Base-by-base conservation (phyloP, 37 sponge, comb jelly and placozoan genomes). In the Eunapius fragilis region DNA sequence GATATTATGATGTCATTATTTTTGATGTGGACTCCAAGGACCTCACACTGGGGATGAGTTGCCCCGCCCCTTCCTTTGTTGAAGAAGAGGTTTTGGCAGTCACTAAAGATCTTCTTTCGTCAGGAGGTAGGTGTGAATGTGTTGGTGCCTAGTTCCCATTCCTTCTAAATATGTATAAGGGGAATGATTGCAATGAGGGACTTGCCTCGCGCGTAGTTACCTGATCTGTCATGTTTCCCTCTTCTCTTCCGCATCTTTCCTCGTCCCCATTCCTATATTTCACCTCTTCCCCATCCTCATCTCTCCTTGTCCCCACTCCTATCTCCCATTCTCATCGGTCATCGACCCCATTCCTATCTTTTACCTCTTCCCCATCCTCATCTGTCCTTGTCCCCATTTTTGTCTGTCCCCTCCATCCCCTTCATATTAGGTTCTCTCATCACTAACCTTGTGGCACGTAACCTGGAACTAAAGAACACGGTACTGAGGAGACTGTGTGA, bases 1-100 rank as follows among this genome's bases (percentile, higher is more conserved):
- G 68, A 33, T 68, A 41, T 31, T 96, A 84, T 45, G 86, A 88
- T 82, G 89, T 88, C 24, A 74, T 96, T 6, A 79, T 91, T 13
- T 31, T 93, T 35, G 96, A 96, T 80, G 92, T 96, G 36, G 92
- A 96, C 80, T 87, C 80, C 71, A 93, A 89, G 47, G 92, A 93
- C 41, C 9, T 25, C 9, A 37, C 19, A 0, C 35, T 27, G 45
- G 94, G 92, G 13, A 38, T 96, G 80, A 89, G 86, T 38, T 41
- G 90, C 35, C 96, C 96, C 38, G 92, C 96, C 3, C 75, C 38
- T 26, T 27, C 88, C 41, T 96, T 93, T 74, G 38, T 86, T 11
- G 74, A 79, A 14, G 23, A 67, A 28, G 74, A 82, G 11, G 80
- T 96, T 0, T 79, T 96, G 31, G 13, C 38, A 26, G 48, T 41